Evolutionary conservation across 1,140 invertebrate species (phyloP), one percentile per base, ranked within the genome.

Genomic region (Drosophila sucinea): DNA sequence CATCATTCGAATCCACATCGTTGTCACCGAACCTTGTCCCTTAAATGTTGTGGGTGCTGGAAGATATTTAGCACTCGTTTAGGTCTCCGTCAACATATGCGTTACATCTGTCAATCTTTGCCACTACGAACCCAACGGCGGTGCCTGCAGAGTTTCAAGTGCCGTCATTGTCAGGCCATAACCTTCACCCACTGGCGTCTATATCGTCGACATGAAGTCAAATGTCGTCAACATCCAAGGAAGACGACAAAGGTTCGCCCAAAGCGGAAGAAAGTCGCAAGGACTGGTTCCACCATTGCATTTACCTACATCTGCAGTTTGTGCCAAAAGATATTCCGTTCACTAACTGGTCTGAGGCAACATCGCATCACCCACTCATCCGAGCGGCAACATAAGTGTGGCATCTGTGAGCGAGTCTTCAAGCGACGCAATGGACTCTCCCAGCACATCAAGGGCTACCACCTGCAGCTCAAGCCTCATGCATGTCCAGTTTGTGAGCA

Each of bases 371-470:
- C 91, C 10, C 91, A 92, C 67, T 73, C 75, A 17, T 81, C 80
- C 47, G 86, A 83, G 65, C 61, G 86, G 10, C 74, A 82, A 25
- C 79, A 90, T 70, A 82, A 90, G 67, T 92, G 91, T 60, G 74
- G 44, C 75, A 76, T 90, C 32, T 92, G 91, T 29, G 71, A 79
- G 1, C 78, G 85, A 4, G 74, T 81, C 25, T 92, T 91, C 57
- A 92, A 92, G 71, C 77, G 91, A 4, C 79, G 80, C 17, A 81
- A 90, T 47, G 91, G 91, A 0, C 62, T 92, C 5, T 89, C 80
- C 0, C 91, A 92, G 63, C 91, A 92, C 71, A 76, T 90, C 41
- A 81, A 82, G 58, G 91, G 82, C 47, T 91, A 79, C 61, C 91
- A 92, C 68, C 67, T 91, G 64, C 80, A 91, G 67, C 65, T 90